A percentile compares a stretch with the other conserved stretches of the same genome.
Conservation (phyloP, 2,888 invertebrate species). For the Eupithecia pulchellata region DNA sequence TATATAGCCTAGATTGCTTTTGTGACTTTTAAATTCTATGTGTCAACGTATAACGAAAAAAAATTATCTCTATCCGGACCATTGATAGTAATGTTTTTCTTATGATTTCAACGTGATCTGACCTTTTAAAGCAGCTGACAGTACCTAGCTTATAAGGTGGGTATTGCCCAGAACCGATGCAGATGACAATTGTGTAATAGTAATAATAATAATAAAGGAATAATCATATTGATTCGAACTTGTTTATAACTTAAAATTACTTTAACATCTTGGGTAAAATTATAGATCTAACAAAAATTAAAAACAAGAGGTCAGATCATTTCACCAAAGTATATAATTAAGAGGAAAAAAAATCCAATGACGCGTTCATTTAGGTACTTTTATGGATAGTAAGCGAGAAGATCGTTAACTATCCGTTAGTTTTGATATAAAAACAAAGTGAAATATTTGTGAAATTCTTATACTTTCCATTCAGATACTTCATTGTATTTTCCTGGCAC, state of each 20-base stretch:
- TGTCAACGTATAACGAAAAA: neutral
- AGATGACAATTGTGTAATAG: neutral
- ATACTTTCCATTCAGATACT: neutral
- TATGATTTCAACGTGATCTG: slow-evolving; percentile 1
- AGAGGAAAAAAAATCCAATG: slow-evolving; percentile 22
- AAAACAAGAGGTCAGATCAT: slow-evolving; percentile 11
- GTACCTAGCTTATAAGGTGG: neutral
- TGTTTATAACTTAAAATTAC: neutral
- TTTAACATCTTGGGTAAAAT: too few relatives aligned
- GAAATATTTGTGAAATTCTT: neutral
- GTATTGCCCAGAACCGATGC: neutral
- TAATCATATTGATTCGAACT: neutral
- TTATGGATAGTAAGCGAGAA: neutral
- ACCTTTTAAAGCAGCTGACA: neutral
- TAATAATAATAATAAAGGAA: too few relatives aligned
- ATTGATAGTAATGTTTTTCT: neutral
- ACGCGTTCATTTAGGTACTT: neutral
- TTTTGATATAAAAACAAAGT: neutral
- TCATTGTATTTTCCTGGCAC: neutral
- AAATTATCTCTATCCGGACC: neutral
- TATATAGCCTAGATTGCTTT: neutral
- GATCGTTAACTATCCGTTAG: neutral
- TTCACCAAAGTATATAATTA: neutral
- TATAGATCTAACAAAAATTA: too few relatives aligned
- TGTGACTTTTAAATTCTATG: neutral